Evolutionary conservation across 2,888 invertebrate genomes (phyloP), one percentile per base, ranked within the genome.

Genomic region (Yponomeuta sedellus): DNA sequence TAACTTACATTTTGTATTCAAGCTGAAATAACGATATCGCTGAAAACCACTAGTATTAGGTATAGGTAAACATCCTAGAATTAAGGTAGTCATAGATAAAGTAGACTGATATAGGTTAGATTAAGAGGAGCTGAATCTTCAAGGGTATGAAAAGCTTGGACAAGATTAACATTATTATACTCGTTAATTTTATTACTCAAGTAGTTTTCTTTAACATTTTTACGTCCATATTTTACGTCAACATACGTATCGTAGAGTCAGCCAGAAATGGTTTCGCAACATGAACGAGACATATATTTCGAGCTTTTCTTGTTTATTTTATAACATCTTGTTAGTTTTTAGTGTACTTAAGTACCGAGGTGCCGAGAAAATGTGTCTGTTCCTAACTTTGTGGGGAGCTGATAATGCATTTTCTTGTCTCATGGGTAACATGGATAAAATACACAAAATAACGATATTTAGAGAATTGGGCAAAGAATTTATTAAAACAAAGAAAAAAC

Each of bases 51-150:
- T 52, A 52, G 16, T 16, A 16, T 12, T 52, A 52, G 44, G 16
- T 12, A 52, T 52, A 52, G 2, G 1, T 52, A 52, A 1, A 44
- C 44, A 44, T 2, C 10, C 12, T 52, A 16, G 12, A 52, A 16
- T 16, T 52, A 52, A 52, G 44, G 39, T 68, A 68, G 66, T 58
- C 65, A 71, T 68, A 70, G 66, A 74, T 71, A 70, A 71, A 70
- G 75, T 81, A 78, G 81, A 82, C 80, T 81, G 80, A 80, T 74
- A 78, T 74, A 70, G 69, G 68, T 67, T 77, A 77, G 72, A 67
- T 69, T 77, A 75, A 74, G 72, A 16, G 28, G 20, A 61, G 44
- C 70, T 71, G 70, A 77, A 77, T 78, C 72, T 77, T 72, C 67
- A 71, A 75, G 44, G 25, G 70, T 73, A 75, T 74, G 66, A 69